Conservation (phyloP, 2,113 vertebrate genomes). For the Scomber colias region DNA sequence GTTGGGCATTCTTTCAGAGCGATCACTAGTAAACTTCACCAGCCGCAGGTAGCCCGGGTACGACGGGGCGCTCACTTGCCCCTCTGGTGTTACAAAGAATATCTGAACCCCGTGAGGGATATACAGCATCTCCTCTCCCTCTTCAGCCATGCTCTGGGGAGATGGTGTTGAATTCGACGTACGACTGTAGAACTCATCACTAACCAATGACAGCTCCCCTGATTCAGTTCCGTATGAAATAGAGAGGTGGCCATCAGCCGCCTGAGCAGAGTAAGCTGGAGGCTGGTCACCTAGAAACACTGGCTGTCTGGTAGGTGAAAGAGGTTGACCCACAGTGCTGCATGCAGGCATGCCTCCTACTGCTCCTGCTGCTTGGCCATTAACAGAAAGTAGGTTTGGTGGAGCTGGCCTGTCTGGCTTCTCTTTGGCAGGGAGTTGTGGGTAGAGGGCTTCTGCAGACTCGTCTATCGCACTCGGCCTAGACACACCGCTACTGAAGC, state of each 20-base stretch:
- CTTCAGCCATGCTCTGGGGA: conserved; percentile 89
- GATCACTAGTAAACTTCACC: conserved; percentile 90
- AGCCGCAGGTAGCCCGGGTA: conserved; percentile 97
- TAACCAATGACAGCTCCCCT: conserved; percentile 91
- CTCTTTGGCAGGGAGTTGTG: conserved; percentile 84
- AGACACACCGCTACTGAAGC: not conserved
- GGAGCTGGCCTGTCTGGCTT: conserved; percentile 76
- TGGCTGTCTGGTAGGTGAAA: conserved; percentile 51
- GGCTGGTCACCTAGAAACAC: conserved; percentile 84
- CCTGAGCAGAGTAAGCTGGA: conserved; percentile 93
- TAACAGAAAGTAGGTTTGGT: conserved; percentile 54
- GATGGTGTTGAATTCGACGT: conserved; percentile 85
- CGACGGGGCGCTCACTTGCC: conserved; percentile 95
- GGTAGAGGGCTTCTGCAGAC: conserved; percentile 80
- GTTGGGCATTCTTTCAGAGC: conserved; percentile 79
- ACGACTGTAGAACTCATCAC: conserved; percentile 91
- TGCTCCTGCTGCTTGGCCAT: conserved; percentile 57
- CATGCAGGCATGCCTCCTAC: conserved; percentile 50
- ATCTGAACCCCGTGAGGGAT: conserved; percentile 97
- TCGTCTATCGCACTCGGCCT: not conserved
- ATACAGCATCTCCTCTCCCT: conserved; percentile 92
- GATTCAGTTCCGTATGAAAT: conserved; percentile 94
- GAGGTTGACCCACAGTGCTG: conserved; percentile 50
- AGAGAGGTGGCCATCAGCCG: conserved; percentile 91
- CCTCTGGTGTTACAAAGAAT: conserved; percentile 95